Conservation (phyloP, 2,888 invertebrate genomes). For the Papilio gigon region DNA sequence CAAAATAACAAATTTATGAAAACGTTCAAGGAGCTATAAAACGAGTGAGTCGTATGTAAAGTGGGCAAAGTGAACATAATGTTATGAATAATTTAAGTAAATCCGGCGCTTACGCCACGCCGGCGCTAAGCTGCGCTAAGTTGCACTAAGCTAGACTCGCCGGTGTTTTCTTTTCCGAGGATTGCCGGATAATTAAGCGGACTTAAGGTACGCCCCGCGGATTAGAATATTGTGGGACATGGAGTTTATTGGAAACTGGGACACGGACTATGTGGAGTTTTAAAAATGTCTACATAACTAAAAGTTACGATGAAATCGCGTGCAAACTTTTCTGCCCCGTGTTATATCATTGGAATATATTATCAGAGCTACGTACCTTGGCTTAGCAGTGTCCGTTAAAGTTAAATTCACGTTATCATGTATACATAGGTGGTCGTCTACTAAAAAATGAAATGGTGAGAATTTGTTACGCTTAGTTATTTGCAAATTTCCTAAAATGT, state of each 20-base stretch:
- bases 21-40: slow-evolving; percentile 14
- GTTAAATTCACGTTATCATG: too few relatives aligned
- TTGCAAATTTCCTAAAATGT: too few relatives aligned
- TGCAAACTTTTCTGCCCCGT: neutral
- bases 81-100: slow-evolving; percentile 62
- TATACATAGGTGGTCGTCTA: too few relatives aligned
- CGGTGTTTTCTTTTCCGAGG: slow-evolving; percentile 65
- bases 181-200: slow-evolving; percentile 68
- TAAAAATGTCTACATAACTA: neutral
- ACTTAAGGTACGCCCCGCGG: slow-evolving; percentile 64
- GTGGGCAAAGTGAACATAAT: slow-evolving; percentile 48
- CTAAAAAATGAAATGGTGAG: too few relatives aligned
- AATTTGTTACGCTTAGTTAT: too few relatives aligned
- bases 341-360: too few relatives aligned
- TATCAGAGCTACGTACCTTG: too few relatives aligned
- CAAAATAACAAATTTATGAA: neutral
- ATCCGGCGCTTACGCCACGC: slow-evolving; percentile 55
- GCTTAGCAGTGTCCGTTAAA: too few relatives aligned
- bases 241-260: slow-evolving; percentile 40
- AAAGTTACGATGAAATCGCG: too few relatives aligned
- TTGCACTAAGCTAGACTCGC: slow-evolving; percentile 33
- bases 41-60: slow-evolving; percentile 33
- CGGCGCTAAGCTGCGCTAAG: slow-evolving; percentile 46
- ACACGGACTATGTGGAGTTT: neutral
- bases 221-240: slow-evolving; percentile 56